Conservation (phyloP, 2,888 invertebrate genomes). For the Drosophila testacea region DNA sequence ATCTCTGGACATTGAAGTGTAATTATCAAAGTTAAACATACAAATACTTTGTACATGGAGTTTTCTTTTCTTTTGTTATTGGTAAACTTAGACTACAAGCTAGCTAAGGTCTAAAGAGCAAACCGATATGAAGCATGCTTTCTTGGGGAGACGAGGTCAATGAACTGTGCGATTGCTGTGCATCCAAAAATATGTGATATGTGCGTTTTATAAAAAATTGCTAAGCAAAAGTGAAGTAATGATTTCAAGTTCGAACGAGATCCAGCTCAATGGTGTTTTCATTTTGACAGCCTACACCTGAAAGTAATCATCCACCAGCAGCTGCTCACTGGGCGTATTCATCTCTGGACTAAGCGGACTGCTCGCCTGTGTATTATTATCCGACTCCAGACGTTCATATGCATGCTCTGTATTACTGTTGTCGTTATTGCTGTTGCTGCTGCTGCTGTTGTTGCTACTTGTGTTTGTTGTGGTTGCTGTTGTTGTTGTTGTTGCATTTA, state of each 20-base stretch:
- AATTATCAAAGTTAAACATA: slow-evolving; percentile 58
- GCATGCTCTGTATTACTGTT: slow-evolving; percentile 87
- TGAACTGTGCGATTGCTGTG: slow-evolving; percentile 26
- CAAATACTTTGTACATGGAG: slow-evolving; percentile 77
- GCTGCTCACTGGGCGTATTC: slow-evolving; percentile 71
- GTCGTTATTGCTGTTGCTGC: slow-evolving; percentile 32
- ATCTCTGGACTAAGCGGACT: slow-evolving; percentile 64
- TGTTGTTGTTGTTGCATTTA: slow-evolving; percentile 84
- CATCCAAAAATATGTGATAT: slow-evolving; percentile 21
- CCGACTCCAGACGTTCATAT: slow-evolving; percentile 86
- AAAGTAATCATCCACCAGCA: slow-evolving; percentile 85
- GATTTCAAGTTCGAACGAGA: slow-evolving; percentile 47
- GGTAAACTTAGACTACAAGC: slow-evolving; percentile 41
- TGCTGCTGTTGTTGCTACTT: slow-evolving; percentile 53
- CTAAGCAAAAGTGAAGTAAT: slow-evolving; percentile 12
- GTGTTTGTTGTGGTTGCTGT: slow-evolving; percentile 31
- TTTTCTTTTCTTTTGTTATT: slow-evolving; percentile 19
- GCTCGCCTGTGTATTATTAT: slow-evolving; percentile 70
- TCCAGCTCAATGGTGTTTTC: slow-evolving; percentile 62
- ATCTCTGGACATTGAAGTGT: slow-evolving; percentile 33
- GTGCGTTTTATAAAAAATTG: slow-evolving; percentile 15
- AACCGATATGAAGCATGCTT: slow-evolving; percentile 58
- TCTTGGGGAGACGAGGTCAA: slow-evolving; percentile 12
- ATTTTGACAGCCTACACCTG: slow-evolving; percentile 78
- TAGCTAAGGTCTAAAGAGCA: slow-evolving; percentile 62